Percentiles rank a stretch among this genome's conserved stretches.
Conservation (phyloP, 2,888 invertebrate species). For the Rhingia campestris region DNA sequence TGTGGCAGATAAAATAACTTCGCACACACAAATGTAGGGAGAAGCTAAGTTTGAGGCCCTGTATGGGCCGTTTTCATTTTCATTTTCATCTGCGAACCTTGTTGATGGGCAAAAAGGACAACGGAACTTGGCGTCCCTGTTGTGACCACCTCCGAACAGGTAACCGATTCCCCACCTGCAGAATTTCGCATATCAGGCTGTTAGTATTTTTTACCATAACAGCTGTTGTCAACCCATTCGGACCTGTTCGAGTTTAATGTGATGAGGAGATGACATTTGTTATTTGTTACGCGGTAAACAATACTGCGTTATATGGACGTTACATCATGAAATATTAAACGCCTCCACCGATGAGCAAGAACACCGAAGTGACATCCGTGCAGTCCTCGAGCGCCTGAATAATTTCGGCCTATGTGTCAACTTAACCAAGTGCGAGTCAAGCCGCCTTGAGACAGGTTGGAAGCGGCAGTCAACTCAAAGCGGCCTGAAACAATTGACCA, state of each 20-base stretch:
- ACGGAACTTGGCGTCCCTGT: slow-evolving; percentile 18
- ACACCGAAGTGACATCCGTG: background rate
- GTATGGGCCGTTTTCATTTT: no score
- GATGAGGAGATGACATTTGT: background rate
- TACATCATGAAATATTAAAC: no score
- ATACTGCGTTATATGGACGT: no score
- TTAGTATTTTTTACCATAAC: no score
- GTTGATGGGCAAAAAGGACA: slow-evolving; percentile 11
- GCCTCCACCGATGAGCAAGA: no score
- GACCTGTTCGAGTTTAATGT: background rate
- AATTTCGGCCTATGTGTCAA: no score
- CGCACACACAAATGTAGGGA: no score
- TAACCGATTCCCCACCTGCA: slow-evolving; percentile 72
- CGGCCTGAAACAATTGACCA: background rate
- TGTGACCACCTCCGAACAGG: no score
- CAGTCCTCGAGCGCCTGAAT: background rate
- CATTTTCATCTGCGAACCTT: slow-evolving; percentile 24
- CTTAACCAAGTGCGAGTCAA: background rate
- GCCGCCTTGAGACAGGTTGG: no score
- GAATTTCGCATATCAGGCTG: background rate
- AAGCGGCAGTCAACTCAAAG: no score
- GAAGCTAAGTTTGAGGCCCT: no score
- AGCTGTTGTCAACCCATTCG: slow-evolving; percentile 74
- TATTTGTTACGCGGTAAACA: background rate
- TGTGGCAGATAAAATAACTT: no score